Evolutionary conservation across 2,113 vertebrate species (phyloP).

Genomic region (Cricetomys ansorgei): DNA sequence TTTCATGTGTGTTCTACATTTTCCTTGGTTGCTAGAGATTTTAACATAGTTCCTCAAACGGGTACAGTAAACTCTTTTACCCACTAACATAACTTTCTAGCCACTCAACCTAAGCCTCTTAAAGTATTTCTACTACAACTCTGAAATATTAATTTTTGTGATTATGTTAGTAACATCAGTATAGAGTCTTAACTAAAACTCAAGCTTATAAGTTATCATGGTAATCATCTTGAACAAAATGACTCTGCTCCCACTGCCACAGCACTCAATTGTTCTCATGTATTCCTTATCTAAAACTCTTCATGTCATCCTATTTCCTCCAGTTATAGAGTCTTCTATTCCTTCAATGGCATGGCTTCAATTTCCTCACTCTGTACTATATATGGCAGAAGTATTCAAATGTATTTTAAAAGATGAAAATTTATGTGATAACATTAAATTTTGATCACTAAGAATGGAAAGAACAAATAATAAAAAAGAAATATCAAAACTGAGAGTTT

Average conservation of each 20-base stretch:
- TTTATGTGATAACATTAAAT: neutral
- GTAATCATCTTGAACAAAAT: neutral
- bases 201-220: neutral
- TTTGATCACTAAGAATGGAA: neutral
- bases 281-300: neutral
- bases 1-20: neutral
- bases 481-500: neutral
- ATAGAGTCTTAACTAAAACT: neutral
- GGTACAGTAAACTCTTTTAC: neutral
- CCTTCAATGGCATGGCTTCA: neutral
- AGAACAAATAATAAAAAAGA: neutral
- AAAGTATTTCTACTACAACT: neutral
- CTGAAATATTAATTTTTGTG: neutral
- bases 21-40: neutral
- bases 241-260: neutral
- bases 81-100: neutral
- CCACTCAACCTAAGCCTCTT: neutral
- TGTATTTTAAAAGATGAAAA: neutral
- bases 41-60: neutral
- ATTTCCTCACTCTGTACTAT: neutral
- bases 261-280: neutral
- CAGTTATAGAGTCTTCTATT: neutral
- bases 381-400: neutral
- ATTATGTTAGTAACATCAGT: neutral
- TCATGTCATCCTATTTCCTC: neutral